Percentiles rank a stretch among this genome's conserved stretches.
These are phyloP conservation scores for Micromys minutus DNA, from an alignment of 2,113 vertebrate species.

Conservation along the genomic window DNA sequence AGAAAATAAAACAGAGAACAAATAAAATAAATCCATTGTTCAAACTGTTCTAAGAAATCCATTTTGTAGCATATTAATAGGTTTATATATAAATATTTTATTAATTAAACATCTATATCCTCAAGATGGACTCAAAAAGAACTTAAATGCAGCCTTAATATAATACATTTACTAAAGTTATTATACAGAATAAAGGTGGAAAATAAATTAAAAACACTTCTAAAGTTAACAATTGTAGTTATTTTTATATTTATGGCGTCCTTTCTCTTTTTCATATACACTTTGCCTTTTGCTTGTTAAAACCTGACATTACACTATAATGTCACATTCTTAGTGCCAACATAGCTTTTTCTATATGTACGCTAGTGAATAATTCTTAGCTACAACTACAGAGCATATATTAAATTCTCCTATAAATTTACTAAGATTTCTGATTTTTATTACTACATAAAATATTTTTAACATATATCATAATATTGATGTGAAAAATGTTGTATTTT, in stretches of 20 bases:
- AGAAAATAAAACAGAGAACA: neutral
- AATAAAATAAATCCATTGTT: neutral
- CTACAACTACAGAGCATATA: neutral
- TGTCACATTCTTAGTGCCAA: slow-evolving; percentile 30
- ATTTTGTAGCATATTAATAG: neutral
- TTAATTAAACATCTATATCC: neutral
- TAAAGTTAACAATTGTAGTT: neutral
- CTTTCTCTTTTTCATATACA: slow-evolving; percentile 29
- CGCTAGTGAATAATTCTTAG: neutral
- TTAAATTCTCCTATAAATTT: neutral
- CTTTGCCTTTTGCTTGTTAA: slow-evolving; percentile 36
- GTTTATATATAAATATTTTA: slow-evolving; percentile 58
- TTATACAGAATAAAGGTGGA: slow-evolving; percentile 27
- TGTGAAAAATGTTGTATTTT: neutral
- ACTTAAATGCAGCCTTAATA: slow-evolving; percentile 12
- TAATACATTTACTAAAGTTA: slow-evolving; percentile 24
- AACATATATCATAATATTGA: neutral
- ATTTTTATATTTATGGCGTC: neutral
- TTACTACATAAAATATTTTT: neutral
- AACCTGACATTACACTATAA: slow-evolving; percentile 2
- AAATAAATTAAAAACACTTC: neutral
- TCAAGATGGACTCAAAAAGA: slow-evolving; percentile 40
- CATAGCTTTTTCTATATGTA: neutral
- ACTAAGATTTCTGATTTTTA: neutral
- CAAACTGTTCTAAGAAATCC: neutral